phyloP scores from a whole-genome alignment of 2,888 invertebrate genomes.

The Phalera bucephala region DNA sequence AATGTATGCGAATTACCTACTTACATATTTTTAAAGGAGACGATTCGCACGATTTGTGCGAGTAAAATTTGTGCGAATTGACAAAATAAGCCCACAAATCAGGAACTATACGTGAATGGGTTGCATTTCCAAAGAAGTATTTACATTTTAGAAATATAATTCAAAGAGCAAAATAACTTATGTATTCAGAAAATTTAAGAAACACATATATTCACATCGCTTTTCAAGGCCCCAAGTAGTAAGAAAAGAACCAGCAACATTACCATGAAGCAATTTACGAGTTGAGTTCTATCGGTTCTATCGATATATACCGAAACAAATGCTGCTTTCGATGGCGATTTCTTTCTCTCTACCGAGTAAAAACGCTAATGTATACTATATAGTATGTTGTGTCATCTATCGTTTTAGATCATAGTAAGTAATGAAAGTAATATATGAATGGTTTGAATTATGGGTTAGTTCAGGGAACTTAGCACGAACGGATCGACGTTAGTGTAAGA shows the following conservation, averaged over 20 bases:
- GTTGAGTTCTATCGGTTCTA: neutral
- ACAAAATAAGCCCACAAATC: too few relatives aligned
- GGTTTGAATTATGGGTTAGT: constrained; percentile 2
- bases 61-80: too few relatives aligned
- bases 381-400: neutral
- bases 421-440: neutral
- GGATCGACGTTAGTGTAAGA: too few relatives aligned
- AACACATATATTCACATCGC: neutral
- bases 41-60: too few relatives aligned
- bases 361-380: neutral
- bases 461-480: too few relatives aligned
- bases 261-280: neutral
- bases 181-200: too few relatives aligned
- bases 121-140: too few relatives aligned
- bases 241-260: constrained; percentile 11
- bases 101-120: too few relatives aligned
- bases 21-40: too few relatives aligned
- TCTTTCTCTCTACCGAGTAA: neutral
- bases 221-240: constrained; percentile 11
- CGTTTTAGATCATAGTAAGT: neutral
- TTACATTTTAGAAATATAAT: too few relatives aligned
- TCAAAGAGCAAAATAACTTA: too few relatives aligned
- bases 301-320: neutral
- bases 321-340: neutral
- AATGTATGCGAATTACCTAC: too few relatives aligned